These are phyloP conservation scores for Callorhinus ursinus DNA, from an alignment of 2,113 vertebrate species.

Conservation along the genomic window DNA sequence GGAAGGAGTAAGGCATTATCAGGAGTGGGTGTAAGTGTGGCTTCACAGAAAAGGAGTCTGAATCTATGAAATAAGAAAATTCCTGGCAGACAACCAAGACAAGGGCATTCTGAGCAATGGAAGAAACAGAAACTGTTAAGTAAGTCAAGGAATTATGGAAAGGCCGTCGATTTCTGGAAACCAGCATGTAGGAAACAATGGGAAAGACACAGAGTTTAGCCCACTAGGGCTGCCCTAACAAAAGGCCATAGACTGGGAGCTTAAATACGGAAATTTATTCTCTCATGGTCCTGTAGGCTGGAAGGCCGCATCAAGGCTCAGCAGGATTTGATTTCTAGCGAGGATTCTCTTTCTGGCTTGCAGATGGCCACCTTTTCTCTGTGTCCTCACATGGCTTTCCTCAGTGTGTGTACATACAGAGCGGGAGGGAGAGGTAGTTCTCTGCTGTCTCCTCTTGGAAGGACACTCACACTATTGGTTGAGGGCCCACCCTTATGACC, in stretches of 20 bases:
- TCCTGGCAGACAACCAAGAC: background rate
- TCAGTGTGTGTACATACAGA: background rate
- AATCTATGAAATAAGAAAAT: background rate
- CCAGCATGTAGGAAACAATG: background rate
- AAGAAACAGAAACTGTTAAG: background rate
- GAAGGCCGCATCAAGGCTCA: background rate
- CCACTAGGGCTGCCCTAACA: background rate
- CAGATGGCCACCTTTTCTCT: background rate
- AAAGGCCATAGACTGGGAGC: background rate
- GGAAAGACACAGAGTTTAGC: rapidly evolving
- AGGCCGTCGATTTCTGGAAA: background rate
- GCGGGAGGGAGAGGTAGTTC: no score
- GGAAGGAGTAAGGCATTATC: background rate
- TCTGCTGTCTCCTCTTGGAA: background rate
- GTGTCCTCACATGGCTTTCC: background rate
- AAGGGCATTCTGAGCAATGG: background rate
- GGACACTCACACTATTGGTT: background rate
- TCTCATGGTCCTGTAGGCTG: background rate
- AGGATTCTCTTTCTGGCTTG: background rate
- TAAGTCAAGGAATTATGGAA: background rate
- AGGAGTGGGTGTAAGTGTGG: background rate
- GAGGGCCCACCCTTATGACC: background rate
- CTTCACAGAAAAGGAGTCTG: background rate
- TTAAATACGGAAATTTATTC: background rate
- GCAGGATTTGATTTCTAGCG: background rate